Conservation (phyloP, 2,797 vertebrate genomes). For the Fistularia commersonii region DNA sequence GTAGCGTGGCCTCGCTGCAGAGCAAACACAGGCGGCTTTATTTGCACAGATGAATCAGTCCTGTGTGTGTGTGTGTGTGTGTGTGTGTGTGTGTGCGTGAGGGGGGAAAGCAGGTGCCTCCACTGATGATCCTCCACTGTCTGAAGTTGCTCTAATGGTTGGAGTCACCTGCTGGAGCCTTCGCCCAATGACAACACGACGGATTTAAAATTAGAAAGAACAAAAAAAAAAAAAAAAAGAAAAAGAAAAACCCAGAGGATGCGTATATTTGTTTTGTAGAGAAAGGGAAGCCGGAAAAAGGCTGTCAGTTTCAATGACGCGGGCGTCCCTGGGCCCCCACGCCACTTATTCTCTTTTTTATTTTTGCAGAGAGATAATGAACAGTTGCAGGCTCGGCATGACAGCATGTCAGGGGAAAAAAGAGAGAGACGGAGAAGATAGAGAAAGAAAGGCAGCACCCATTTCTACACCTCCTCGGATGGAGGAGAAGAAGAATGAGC, state of each 20-base stretch:
- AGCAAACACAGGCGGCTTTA: constrained; percentile 26
- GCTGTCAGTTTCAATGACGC: constrained; percentile 67
- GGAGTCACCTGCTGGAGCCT: constrained; percentile 31
- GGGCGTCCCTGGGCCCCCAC: constrained; percentile 58
- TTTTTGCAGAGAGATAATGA: constrained; percentile 59
- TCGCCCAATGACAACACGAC: constrained; percentile 23
- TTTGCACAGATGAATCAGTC: constrained; percentile 32
- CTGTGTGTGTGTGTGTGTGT: constrained; percentile 10
- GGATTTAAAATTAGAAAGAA: constrained; percentile 58
- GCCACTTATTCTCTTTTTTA: constrained; percentile 45
- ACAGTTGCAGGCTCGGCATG: constrained; percentile 55
- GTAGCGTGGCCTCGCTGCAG: too few relatives aligned
- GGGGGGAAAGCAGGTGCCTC: constrained; percentile 41
- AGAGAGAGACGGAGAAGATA: constrained; percentile 58
- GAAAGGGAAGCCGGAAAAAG: constrained; percentile 67
- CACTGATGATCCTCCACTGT: constrained; percentile 33
- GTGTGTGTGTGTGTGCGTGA: constrained; percentile 34
- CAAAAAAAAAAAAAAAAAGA: too few relatives aligned
- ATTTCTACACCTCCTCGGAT: constrained; percentile 60
- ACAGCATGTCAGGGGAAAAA: constrained; percentile 57
- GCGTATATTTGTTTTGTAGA: constrained; percentile 64
- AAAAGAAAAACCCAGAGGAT: too few relatives aligned
- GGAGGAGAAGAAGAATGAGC: constrained; percentile 40
- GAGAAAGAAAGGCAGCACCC: constrained; percentile 55
- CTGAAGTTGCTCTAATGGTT: constrained; percentile 45